Evolutionary conservation across 2,888 invertebrate species (phyloP).

Genomic region (Silvanus unidentatus): DNA sequence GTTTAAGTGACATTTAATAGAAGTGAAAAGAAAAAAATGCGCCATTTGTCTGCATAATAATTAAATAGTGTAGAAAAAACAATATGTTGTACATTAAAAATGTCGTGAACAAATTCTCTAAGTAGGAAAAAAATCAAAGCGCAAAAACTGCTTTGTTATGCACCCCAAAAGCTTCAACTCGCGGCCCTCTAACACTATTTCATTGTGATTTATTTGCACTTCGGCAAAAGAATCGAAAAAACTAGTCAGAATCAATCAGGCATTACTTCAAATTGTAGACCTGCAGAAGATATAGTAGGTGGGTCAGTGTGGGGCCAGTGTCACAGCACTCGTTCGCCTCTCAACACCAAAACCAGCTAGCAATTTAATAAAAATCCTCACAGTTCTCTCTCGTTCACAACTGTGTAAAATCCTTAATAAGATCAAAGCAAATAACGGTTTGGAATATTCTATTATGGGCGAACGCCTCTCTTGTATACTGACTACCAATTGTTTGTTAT

Average conservation of each 20-base stretch:
- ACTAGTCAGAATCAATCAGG: conserved; percentile 49
- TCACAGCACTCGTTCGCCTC: conserved; percentile 29
- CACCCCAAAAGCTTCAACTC: conserved; percentile 38
- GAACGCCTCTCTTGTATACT: conserved; percentile 1
- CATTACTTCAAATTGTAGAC: conserved; percentile 45
- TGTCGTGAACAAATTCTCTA: conserved; percentile 18
- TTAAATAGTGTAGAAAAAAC: no score
- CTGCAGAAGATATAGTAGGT: conserved; percentile 46
- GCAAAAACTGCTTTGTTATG: conserved; percentile 47
- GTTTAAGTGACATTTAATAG: conserved; percentile 19
- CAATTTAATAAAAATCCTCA: no score
- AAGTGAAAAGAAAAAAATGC: conserved; percentile 24
- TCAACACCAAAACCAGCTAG: no score
- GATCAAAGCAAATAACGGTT: not conserved
- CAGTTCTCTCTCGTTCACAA: no score
- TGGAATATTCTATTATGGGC: not conserved
- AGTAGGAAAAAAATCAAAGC: conserved; percentile 38
- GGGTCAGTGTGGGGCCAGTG: conserved; percentile 42
- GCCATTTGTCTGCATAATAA: conserved; percentile 4
- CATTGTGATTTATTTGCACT: conserved; percentile 49
- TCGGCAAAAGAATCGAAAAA: conserved; percentile 48
- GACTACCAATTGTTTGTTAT: not conserved
- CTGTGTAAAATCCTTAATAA: not conserved
- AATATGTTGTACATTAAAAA: conserved; percentile 1
- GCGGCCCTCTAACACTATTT: conserved; percentile 43